Conservation (phyloP, 2,113 vertebrate genomes). For the Formicarius rufipectus region DNA sequence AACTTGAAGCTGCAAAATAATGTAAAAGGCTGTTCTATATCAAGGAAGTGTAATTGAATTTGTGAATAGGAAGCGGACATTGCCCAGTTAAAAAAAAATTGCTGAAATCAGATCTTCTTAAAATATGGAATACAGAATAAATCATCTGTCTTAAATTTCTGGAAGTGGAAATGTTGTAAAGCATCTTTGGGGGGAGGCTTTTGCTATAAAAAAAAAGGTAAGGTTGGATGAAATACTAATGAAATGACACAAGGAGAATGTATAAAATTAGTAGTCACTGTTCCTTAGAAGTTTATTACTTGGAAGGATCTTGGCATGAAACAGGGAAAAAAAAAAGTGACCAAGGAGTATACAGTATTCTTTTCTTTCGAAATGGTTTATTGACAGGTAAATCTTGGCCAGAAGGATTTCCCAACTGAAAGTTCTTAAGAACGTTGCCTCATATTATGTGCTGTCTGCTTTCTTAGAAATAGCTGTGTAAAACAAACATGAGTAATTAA, state of each 20-base stretch:
- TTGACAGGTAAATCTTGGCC: not conserved
- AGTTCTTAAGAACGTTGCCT: not conserved
- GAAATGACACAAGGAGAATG: not conserved
- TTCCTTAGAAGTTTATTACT: not conserved
- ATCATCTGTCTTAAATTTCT: conserved; percentile 22
- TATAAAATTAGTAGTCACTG: not conserved
- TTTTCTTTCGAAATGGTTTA: not conserved
- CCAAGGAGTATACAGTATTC: not conserved
- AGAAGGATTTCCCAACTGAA: not conserved
- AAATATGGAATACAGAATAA: not conserved
- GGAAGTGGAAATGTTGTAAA: not conserved
- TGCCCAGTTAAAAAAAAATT: not conserved
- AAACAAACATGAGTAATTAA: not conserved
- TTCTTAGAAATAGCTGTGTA: not conserved
- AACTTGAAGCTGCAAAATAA: conserved; percentile 51
- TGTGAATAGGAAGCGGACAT: conserved; percentile 26
- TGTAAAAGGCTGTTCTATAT: conserved; percentile 33
- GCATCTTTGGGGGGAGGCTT: not conserved
- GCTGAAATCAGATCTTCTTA: not conserved
- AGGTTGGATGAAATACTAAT: not conserved
- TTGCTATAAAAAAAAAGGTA: not conserved
- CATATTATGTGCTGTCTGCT: not conserved
- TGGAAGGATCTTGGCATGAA: not conserved
- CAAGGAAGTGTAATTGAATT: conserved; percentile 58
- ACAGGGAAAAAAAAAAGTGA: not conserved